phyloP scores from a whole-genome alignment of 2,113 vertebrate species.

The Serinus canaria region DNA sequence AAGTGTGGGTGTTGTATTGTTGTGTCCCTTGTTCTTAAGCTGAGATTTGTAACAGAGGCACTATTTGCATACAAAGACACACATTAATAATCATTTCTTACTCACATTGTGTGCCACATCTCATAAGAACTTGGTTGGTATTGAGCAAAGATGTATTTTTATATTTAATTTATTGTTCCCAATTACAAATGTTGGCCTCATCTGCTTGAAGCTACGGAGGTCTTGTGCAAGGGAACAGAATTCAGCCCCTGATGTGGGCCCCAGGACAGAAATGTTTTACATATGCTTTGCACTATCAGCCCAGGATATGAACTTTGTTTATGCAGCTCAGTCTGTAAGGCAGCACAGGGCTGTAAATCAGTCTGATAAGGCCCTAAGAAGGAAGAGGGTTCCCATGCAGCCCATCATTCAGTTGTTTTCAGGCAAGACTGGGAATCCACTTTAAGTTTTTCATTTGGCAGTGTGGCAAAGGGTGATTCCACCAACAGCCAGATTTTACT shows the following conservation, averaged over 20 bases:
- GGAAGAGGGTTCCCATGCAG: background rate
- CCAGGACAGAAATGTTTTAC: conserved; percentile 2
- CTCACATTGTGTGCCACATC: background rate
- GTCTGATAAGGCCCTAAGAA: background rate
- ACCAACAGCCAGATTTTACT: background rate
- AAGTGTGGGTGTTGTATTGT: background rate
- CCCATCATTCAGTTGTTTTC: background rate
- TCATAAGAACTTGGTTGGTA: background rate
- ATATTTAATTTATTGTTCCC: background rate
- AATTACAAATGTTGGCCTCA: background rate
- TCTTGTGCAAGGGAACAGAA: background rate
- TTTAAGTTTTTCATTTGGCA: background rate
- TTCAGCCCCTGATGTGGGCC: background rate
- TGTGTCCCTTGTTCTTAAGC: background rate
- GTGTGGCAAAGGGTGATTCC: background rate
- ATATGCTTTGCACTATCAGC: background rate
- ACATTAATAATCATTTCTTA: background rate
- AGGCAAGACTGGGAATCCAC: background rate
- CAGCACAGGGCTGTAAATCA: conserved; percentile 11
- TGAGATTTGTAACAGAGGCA: background rate
- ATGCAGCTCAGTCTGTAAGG: background rate
- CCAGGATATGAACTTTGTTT: conserved; percentile 5
- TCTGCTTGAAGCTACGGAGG: background rate
- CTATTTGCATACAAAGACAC: background rate
- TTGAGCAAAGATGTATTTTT: background rate